phyloP scores from a whole-genome alignment of 1,140 invertebrate genomes.

The Diorhabda sublineata region DNA sequence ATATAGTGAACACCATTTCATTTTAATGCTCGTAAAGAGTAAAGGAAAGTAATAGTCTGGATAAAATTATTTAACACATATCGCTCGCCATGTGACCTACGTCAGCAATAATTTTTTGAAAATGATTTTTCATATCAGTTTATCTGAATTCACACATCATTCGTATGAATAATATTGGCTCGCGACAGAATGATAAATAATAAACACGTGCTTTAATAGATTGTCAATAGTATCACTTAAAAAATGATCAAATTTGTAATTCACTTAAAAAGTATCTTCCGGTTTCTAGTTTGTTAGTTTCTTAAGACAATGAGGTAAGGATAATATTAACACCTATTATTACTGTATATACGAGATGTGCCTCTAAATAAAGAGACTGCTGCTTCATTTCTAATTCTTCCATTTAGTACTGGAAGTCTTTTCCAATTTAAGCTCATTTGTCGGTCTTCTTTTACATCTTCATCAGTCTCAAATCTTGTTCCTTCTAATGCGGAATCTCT shows the following conservation, averaged over 20 bases:
- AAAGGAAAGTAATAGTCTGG: constrained; percentile 16
- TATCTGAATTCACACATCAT: neutral
- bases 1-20: constrained; percentile 21
- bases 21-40: constrained; percentile 16
- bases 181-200: neutral
- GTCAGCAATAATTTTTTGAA: neutral
- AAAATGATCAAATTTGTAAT: neutral
- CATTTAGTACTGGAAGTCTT: no score
- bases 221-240: neutral
- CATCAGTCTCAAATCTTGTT: no score
- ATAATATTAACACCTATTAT: no score
- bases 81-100: neutral
- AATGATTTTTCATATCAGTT: neutral
- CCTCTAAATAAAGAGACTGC: no score
- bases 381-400: no score
- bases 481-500: no score
- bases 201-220: neutral
- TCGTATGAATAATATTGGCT: neutral
- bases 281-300: no score
- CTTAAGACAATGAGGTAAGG: no score
- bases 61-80: constrained; percentile 25
- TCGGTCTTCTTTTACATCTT: no score
- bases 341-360: no score
- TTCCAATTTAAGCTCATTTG: no score
- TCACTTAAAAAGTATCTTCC: no score